phyloP scores from a whole-genome alignment of 2,113 vertebrate species.

The Laticauda colubrina region DNA sequence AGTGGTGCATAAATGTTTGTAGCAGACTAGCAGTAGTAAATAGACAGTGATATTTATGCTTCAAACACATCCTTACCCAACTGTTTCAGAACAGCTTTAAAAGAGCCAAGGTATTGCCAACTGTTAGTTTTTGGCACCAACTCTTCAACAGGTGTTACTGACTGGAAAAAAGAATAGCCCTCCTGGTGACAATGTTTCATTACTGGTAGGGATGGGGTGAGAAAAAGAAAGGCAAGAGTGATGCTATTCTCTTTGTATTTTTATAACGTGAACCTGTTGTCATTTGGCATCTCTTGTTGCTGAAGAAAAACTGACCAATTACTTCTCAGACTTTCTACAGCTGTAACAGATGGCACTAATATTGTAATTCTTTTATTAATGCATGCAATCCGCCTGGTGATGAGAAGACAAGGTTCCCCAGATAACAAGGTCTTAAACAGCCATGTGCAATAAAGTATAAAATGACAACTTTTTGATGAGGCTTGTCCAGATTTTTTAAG shows the following conservation, averaged over 20 bases:
- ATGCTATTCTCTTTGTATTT: neutral
- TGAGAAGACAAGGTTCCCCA: constrained; percentile 23
- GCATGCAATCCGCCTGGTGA: constrained; percentile 9
- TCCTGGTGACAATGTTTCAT: constrained; percentile 4
- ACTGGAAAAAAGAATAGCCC: constrained; percentile 20
- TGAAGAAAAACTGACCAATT: constrained; percentile 28
- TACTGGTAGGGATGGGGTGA: neutral
- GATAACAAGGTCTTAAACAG: constrained; percentile 16
- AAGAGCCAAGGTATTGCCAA: constrained; percentile 20
- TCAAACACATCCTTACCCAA: constrained; percentile 43
- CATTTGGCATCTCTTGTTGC: constrained; percentile 38
- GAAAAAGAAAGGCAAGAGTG: constrained; percentile 16
- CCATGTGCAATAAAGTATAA: neutral
- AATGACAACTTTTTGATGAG: neutral
- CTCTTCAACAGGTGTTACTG: constrained; percentile 45
- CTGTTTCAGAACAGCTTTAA: constrained; percentile 34
- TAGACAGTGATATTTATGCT: constrained; percentile 39
- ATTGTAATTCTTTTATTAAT: constrained; percentile 9
- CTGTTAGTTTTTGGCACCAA: constrained; percentile 41
- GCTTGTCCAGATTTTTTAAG: neutral
- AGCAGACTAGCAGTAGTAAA: neutral
- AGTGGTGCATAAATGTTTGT: neutral
- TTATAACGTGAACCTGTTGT: constrained; percentile 32
- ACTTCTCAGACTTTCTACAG: neutral
- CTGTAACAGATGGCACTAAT: constrained; percentile 34